Evolutionary conservation across 2,113 vertebrate genomes (phyloP), one percentile per base, ranked within the genome.

Genomic region (Semnornis frantzii): DNA sequence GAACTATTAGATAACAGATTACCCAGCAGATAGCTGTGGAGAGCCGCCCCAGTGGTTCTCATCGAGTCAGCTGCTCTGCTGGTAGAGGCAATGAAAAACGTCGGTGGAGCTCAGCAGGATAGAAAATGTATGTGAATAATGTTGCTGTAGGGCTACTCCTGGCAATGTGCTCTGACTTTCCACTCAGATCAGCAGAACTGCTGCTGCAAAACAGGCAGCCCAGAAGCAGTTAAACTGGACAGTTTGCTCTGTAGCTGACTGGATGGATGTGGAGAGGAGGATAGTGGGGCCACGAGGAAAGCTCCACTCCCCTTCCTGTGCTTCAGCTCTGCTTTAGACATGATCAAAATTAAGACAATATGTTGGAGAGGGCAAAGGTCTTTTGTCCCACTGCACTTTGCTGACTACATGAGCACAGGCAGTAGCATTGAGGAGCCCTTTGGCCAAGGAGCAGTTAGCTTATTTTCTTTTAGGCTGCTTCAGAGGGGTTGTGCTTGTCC

Each of bases 231-330:
- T 55, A 34, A 37, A 63, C 28, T 48, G 25, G 16, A 33, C 0
- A 0, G 17, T 34, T 3, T 0, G n/a, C n/a, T 74, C n/a, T 0
- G 0, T 3, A 79, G n/a, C 37, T 48, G 30, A 54, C 50, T 65
- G 25, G 52, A 50, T 12, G 1, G 4, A 46, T 27, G 37, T 57
- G 71, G n/a, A 55, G 30, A 42, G 42, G 39, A 52, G 42, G 30
- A 23, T 39, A 16, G 7, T 44, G 28, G 15, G 8, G 8, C 28
- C 24, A 30, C 1, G 1, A 34, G 60, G 24, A 70, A 31, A 89
- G 5, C 28, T 21, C 33, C 21, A 10, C 1, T 15, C 59, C n/a
- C 62, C 63, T 73, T 48, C 65, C 28, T 6, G 1, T 18, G 16
- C 52, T 66, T 89, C n/a, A 5, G 28, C 52, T 66, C 1, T 0